Evolutionary conservation across 1,140 invertebrate species (phyloP), one percentile per base, ranked within the genome.

Genomic region (Drosophila bocqueti): DNA sequence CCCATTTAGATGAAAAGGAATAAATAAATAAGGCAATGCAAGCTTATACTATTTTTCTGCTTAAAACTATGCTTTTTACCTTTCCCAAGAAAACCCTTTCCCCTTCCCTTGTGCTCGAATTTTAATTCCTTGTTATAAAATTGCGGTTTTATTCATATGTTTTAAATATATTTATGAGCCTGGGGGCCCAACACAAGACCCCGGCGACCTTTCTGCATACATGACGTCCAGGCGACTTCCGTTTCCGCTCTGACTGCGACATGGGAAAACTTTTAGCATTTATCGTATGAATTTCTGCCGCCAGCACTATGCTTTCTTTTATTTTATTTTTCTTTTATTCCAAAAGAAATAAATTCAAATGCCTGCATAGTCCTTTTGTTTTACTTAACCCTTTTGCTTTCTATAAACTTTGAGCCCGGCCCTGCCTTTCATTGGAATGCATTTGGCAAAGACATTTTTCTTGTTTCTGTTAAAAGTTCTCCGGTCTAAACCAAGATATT

Each of bases 211-310:
- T 63, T 86, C 58, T 72, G 76, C 75, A 67, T 45, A 82, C 83
- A 85, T 86, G 83, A 65, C 71, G 79, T 76, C 74, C 74, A 86
- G 81, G 83, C 60, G 64, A 76, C 71, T 87, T 87, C 83, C 83
- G 83, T 89, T 81, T 89, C 67, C 74, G 79, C 62, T 67, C 54
- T 54, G 73, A 57, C 63, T 59, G 64, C 73, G 73, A 87, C 84
- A 87, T 81, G 84, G 82, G 79, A 87, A 87, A 89, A 87, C 84
- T 87, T 87, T 87, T 83, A 89, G 83, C 76, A 78, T 81, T 87
- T 81, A 71, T 71, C 64, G 67, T 71, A 68, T 68, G 67, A 67
- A 68, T 71, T 62, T 69, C 40, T 55, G 54, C 66, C 50, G 26
- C 50, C 64, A 58, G 69, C 79, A 66, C 79, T 69, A 63, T 76